Evolutionary conservation across 2,113 vertebrate species (phyloP), one percentile per base, ranked within the genome.

Genomic region (Ammodytes dubius): DNA sequence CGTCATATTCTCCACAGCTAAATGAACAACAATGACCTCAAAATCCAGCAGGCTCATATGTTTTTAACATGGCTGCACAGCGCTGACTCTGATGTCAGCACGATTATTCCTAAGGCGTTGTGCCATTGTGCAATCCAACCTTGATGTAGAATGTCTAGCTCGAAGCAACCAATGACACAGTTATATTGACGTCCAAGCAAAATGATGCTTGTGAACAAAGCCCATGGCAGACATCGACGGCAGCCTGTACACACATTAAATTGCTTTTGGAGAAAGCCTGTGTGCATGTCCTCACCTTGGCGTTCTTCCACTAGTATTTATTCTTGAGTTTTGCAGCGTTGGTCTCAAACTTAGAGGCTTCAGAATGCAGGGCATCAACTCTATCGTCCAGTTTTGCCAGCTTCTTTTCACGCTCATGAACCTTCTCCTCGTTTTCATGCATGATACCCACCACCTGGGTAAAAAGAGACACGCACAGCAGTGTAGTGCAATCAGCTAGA

Each of bases 391-490:
- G 76, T 86, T 99, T 98, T 0, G 97, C 97, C 47, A 99, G 96
- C 93, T 99, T 99, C 95, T 99, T 97, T 56, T 99, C 98, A 82
- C 98, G 94, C 86, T 99, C 98, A 93, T 99, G 77, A 0, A 99
- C 98, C 91, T 99, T 98, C 80, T 99, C 98, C 93, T 99, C 98
- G 0, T 99, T 99, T 90, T 99, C 98, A 65, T 98, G 94, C 98
- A 99, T 99, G 92, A 99, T 99, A 87, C 98, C 98, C 90, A 99
- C 98, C 79, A 99, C 98, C 98, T 89, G 82, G 9, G 45, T 66
- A 66, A 12, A 27, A 27, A 27, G 27, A 67, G 14, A 87, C 40
- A 86, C 17, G 0, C 10, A 19, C 9, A 50, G 49, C 35, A 65
- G 10, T 52, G 46, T 6, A 17, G 37, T 40, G 53, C 4, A 53